Base-by-base conservation (phyloP, 2,113 vertebrate genomes). In the Camelus dromedarius region DNA sequence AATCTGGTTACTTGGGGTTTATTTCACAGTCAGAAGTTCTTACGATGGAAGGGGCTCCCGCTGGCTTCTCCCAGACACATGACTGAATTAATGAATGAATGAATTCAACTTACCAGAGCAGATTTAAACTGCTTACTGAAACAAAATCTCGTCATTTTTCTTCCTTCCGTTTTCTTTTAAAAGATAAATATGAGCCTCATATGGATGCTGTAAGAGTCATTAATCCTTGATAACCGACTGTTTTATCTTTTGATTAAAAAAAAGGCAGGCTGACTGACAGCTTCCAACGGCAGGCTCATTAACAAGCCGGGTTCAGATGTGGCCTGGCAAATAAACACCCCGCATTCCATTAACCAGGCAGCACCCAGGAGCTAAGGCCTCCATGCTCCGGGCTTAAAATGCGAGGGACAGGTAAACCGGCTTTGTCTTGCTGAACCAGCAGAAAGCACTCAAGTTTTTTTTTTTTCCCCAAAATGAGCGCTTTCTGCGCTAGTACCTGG, bases 21-120 rank as follows among this genome's bases (percentile, higher is more conserved):
- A 98, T 98, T 98, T 98, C 98, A 97, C 98, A 98, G 98, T 98
- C 96, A 97, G 98, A 98, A 98, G 97, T 99, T 98, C 98, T 99
- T 93, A 97, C 95, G 92, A 97, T 98, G 98, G 97, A 98, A 97
- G 97, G 97, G 97, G 97, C 97, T 98, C 98, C 98, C 97, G 98
- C 98, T 98, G 98, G 96, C 97, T 98, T 97, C 98, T 98, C 97
- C 96, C 98, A 97, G 98, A 97, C 98, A 98, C 96, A 83, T 52
- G 95, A 96, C 98, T 96, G 98, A 98, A 97, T 98, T 98, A 98
- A 98, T 98, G 98, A 98, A 98, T 98, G 98, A 98, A 96, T 77
- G 72, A 98, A 98, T 93, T 96, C 98, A 96, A 98, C 97, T 97
- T 98, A 98, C 98, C 98, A 98, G 98, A 96, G 94, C 98, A 97